Evolutionary conservation across 2,113 vertebrate genomes (phyloP).

Genomic region (Lagopus leucura): DNA sequence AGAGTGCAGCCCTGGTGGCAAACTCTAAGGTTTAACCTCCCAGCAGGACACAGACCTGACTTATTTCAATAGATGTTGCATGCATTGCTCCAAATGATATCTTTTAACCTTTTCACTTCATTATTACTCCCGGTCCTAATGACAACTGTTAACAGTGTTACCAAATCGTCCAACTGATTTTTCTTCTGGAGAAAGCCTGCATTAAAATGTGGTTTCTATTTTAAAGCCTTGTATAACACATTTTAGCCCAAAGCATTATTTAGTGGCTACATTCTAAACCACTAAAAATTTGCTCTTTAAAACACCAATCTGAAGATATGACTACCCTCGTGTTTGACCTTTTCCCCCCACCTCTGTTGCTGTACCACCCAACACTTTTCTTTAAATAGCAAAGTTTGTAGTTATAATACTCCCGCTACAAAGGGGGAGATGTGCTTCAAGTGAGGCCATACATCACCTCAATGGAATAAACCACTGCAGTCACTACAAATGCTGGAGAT

Average conservation of each 20-base stretch:
- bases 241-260: constrained; percentile 48
- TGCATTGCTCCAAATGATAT: not conserved
- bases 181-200: not conserved
- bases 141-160: constrained; percentile 34
- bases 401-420: not conserved
- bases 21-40: not conserved
- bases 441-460: not conserved
- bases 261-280: constrained; percentile 25
- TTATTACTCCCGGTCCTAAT: constrained; percentile 24
- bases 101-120: constrained; percentile 10
- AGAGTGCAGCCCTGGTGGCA: not conserved
- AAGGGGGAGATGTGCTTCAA: not conserved
- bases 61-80: fast-evolving
- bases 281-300: constrained; percentile 36
- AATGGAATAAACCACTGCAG: not conserved
- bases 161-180: constrained; percentile 21
- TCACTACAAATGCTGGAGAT: not conserved
- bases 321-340: constrained; percentile 24
- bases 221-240: constrained; percentile 44
- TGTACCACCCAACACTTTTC: not conserved
- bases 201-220: constrained; percentile 64
- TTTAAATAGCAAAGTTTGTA: not conserved
- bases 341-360: not conserved
- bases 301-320: constrained; percentile 19
- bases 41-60: not conserved